phyloP scores from a whole-genome alignment of 1,140 invertebrate species.

The Drosophila nigrodunni region DNA sequence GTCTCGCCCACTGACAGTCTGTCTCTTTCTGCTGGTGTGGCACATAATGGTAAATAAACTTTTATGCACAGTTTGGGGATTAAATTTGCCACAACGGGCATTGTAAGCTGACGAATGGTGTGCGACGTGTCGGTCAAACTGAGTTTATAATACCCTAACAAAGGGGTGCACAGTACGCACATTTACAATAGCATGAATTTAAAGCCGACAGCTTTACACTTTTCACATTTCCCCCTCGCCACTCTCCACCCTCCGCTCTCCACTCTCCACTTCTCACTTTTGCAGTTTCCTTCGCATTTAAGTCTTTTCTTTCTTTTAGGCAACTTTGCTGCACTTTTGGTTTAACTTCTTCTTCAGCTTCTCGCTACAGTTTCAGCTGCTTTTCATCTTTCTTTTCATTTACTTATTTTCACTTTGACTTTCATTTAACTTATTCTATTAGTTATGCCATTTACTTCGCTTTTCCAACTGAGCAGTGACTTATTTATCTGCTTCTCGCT shows the following conservation, averaged over 20 bases:
- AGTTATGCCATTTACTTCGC: too few relatives aligned
- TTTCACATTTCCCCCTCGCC: background rate
- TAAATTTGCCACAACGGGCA: conserved; percentile 31
- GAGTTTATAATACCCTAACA: conserved; percentile 20
- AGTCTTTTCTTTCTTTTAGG: background rate
- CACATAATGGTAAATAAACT: conserved; percentile 36
- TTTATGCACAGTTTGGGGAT: conserved; percentile 42
- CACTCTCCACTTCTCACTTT: too few relatives aligned
- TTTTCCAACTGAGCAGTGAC: too few relatives aligned
- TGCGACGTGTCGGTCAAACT: background rate
- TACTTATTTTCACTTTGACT: background rate
- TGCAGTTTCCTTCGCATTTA: background rate
- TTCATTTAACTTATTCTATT: background rate
- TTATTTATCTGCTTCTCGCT: too few relatives aligned
- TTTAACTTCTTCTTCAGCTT: background rate
- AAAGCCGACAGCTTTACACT: conserved; percentile 15
- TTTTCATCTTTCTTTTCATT: background rate
- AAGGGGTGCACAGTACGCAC: background rate
- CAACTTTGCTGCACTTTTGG: conserved; percentile 1
- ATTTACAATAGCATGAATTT: background rate
- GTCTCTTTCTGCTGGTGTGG: background rate
- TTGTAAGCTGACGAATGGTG: conserved; percentile 16
- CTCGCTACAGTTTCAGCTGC: background rate
- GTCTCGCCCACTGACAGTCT: background rate
- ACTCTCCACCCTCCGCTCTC: too few relatives aligned